Evolutionary conservation across 2,113 vertebrate genomes (phyloP).

Genomic region (Nesoenas mayeri): DNA sequence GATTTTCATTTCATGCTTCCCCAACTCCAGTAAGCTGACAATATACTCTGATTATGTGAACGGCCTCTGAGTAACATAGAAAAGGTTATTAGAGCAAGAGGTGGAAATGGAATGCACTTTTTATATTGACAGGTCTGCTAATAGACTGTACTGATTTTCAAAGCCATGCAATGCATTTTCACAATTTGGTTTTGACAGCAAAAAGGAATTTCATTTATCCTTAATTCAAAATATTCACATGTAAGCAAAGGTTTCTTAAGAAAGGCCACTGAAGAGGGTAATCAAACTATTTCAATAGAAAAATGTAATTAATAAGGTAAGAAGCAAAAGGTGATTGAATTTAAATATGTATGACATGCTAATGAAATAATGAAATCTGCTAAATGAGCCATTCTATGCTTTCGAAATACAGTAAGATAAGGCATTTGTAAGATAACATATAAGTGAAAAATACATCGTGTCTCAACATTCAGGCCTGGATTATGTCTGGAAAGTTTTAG

Average conservation of each 20-base stretch:
- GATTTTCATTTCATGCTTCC: slow-evolving; percentile 99
- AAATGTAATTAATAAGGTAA: slow-evolving; percentile 61
- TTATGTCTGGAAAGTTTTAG: slow-evolving; percentile 29
- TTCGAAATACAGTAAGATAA: slow-evolving; percentile 51
- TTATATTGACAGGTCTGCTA: slow-evolving; percentile 92
- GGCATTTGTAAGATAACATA: slow-evolving; percentile 4
- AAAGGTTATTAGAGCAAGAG: slow-evolving; percentile 89
- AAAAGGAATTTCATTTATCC: slow-evolving; percentile 74
- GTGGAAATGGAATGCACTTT: slow-evolving; percentile 87
- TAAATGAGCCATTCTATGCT: neutral
- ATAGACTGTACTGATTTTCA: slow-evolving; percentile 86
- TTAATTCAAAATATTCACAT: slow-evolving; percentile 72
- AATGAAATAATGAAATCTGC: slow-evolving; percentile 54
- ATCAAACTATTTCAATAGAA: slow-evolving; percentile 40
- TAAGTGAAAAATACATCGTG: neutral
- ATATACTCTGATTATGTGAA: slow-evolving; percentile 87
- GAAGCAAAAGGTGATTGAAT: slow-evolving; percentile 49
- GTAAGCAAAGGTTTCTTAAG: slow-evolving; percentile 63
- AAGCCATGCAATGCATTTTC: slow-evolving; percentile 73
- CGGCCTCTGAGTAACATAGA: slow-evolving; percentile 82
- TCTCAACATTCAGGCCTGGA: neutral
- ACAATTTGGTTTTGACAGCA: slow-evolving; percentile 73
- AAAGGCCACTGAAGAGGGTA: slow-evolving; percentile 26
- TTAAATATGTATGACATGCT: slow-evolving; percentile 33
- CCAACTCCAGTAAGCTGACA: slow-evolving; percentile 94